Conservation (phyloP, 2,888 invertebrate genomes). For the Calameuta pallipes region DNA sequence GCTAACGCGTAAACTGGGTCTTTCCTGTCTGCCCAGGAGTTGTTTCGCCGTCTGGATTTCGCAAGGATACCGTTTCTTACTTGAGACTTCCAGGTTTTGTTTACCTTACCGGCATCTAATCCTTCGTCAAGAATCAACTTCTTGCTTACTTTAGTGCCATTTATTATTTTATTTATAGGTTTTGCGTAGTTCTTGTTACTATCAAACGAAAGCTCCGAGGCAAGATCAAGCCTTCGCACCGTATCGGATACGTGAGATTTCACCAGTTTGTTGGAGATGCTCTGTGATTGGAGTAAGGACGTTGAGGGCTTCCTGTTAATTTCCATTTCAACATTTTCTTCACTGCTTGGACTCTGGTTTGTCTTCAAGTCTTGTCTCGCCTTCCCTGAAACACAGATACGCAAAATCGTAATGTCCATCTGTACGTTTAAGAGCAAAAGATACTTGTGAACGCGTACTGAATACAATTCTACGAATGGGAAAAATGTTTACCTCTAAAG, state of each 20-base stretch:
- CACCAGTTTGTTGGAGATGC: conserved; percentile 16
- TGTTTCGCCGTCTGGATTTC: conserved; percentile 33
- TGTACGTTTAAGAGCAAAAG: not conserved
- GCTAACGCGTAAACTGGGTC: conserved; percentile 8
- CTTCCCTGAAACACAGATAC: conserved; percentile 45
- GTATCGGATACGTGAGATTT: conserved; percentile 41
- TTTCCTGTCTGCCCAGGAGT: conserved; percentile 12
- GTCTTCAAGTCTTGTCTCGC: conserved; percentile 39
- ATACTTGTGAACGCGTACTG: not conserved
- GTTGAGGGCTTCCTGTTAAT: conserved; percentile 34
- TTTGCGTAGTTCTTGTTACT: conserved; percentile 59
- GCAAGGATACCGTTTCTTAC: conserved; percentile 35
- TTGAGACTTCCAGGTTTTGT: conserved; percentile 33
- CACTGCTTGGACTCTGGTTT: conserved; percentile 25
- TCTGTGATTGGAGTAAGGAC: conserved; percentile 21
- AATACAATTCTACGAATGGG: not conserved
- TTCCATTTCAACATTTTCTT: conserved; percentile 2
- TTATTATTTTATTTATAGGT: conserved; percentile 45
- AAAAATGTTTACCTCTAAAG: conserved; percentile 53
- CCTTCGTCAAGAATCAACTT: conserved; percentile 43
- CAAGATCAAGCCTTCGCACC: conserved; percentile 39
- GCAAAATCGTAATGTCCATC: not conserved
- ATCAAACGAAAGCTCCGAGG: conserved; percentile 47
- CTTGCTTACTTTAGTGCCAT: conserved; percentile 55
- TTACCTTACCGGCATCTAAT: conserved; percentile 26